Evolutionary conservation across 2,797 vertebrate species (phyloP).

Genomic region (Perodicticus potto): DNA sequence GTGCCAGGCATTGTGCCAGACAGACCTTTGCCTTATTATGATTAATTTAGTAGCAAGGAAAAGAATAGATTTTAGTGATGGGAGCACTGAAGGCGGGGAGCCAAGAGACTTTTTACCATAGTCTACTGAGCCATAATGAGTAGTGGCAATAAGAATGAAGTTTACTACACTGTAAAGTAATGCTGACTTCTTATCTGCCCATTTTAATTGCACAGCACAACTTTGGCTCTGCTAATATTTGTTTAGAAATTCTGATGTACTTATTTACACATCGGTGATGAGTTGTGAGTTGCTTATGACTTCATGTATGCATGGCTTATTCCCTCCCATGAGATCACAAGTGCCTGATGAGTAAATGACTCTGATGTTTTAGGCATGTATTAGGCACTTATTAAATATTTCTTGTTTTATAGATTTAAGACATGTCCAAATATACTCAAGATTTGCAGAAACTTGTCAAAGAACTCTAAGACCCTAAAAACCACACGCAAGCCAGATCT

Average conservation of each 20-base stretch:
- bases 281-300: not conserved
- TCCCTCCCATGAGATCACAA: not conserved
- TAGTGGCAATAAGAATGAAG: not conserved
- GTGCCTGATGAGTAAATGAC: not conserved
- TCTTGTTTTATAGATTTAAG: not conserved
- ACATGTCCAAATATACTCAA: not conserved
- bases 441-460: not conserved
- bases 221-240: not conserved
- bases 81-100: constrained; percentile 33
- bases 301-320: not conserved
- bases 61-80: constrained; percentile 67
- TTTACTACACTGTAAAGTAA: not conserved
- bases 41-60: constrained; percentile 75
- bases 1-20: constrained; percentile 70
- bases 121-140: constrained; percentile 54
- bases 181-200: not conserved
- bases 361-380: not conserved
- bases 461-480: not conserved
- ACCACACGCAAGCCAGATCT: not conserved
- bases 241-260: not conserved
- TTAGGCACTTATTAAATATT: not conserved
- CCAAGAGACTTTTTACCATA: constrained; percentile 56
- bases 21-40: constrained; percentile 66
- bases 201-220: constrained; percentile 9
- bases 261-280: not conserved